Conservation (phyloP, 2,113 vertebrate genomes). For the Nothocercus julius region DNA sequence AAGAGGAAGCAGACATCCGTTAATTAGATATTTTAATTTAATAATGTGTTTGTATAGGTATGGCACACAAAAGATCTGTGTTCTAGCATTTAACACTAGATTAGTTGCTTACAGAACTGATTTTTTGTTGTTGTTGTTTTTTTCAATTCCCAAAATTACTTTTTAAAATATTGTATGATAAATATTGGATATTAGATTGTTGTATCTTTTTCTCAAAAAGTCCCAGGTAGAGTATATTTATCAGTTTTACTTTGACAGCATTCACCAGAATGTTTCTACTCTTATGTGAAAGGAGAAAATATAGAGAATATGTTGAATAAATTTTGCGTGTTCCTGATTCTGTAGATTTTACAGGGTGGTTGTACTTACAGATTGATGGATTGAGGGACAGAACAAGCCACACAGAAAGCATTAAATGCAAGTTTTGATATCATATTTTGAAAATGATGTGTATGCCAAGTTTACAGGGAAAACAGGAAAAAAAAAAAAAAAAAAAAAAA, state of each 20-base stretch:
- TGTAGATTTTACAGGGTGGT: not conserved
- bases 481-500: no score
- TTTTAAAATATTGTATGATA: slow-evolving; percentile 27
- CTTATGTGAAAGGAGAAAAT: not conserved
- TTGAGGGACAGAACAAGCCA: not conserved
- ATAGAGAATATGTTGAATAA: not conserved
- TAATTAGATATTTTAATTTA: slow-evolving; percentile 65
- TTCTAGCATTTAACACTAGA: slow-evolving; percentile 48
- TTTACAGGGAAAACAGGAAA: not conserved
- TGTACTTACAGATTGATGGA: not conserved
- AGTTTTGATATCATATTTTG: not conserved
- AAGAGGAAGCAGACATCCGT: slow-evolving; percentile 50
- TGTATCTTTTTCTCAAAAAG: not conserved
- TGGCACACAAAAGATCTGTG: slow-evolving; percentile 35
- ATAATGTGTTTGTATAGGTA: slow-evolving; percentile 56
- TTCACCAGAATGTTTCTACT: not conserved
- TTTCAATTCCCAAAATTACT: slow-evolving; percentile 26
- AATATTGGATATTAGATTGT: not conserved
- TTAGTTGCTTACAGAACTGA: slow-evolving; percentile 60
- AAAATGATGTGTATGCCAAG: not conserved
- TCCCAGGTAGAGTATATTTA: not conserved
- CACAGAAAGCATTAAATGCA: not conserved
- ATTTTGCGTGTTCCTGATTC: not conserved
- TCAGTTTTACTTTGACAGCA: not conserved
- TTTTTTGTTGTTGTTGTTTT: slow-evolving; percentile 59